phyloP scores from a whole-genome alignment of 2,113 vertebrate genomes.

The Embiotoca jacksoni region DNA sequence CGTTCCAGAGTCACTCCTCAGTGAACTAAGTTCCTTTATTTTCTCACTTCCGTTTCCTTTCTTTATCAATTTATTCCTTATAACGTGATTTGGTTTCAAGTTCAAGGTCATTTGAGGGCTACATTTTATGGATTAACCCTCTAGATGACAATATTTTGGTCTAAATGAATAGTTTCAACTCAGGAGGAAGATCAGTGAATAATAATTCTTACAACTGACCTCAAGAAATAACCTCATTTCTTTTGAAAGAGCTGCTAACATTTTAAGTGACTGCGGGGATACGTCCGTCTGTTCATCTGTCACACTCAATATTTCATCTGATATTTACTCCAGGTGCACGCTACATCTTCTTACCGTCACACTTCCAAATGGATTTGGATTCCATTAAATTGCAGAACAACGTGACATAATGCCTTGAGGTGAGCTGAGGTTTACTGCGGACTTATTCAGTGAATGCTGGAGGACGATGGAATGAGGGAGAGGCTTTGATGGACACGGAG shows the following conservation, averaged over 20 bases:
- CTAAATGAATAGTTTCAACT: background rate
- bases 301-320: conserved; percentile 38
- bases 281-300: conserved; percentile 51
- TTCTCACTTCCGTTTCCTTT: background rate
- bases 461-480: conserved; percentile 43
- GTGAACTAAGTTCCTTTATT: background rate
- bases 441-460: conserved; percentile 6
- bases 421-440: background rate
- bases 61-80: background rate
- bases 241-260: conserved; percentile 44
- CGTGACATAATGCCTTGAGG: background rate
- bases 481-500: conserved; percentile 27
- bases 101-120: background rate
- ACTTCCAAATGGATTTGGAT: conserved; percentile 8
- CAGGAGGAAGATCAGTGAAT: background rate
- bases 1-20: background rate
- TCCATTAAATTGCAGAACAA: conserved; percentile 5
- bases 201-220: background rate
- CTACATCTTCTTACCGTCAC: conserved; percentile 3
- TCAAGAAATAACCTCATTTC: background rate
- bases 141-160: background rate
- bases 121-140: background rate
- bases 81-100: background rate
- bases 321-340: conserved; percentile 32
- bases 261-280: conserved; percentile 39